Evolutionary conservation across 2,888 invertebrate species (phyloP).

Genomic region (Pyrgus malvae): DNA sequence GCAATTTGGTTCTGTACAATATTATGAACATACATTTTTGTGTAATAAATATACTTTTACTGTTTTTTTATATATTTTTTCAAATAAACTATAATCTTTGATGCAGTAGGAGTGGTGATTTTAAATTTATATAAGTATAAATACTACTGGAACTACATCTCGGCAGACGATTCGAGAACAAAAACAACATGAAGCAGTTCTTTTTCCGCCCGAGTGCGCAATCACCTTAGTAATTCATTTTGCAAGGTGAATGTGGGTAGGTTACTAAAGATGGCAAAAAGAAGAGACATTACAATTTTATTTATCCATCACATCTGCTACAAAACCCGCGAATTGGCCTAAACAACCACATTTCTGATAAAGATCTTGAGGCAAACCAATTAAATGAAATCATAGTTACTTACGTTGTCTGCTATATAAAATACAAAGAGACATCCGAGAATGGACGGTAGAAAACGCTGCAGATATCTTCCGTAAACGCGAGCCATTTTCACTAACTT

Average conservation of each 20-base stretch:
- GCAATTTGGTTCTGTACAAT: too few species aligned
- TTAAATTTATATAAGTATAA: neutral
- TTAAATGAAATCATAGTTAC: conserved; percentile 46
- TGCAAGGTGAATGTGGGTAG: conserved; percentile 39
- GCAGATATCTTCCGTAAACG: conserved; percentile 44
- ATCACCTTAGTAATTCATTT: conserved; percentile 32
- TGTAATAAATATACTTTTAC: too few species aligned
- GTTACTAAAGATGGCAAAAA: conserved; percentile 5
- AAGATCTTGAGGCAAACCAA: conserved; percentile 48
- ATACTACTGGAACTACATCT: neutral
- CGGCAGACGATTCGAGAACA: neutral
- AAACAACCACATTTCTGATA: conserved; percentile 16
- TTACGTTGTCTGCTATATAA: conserved; percentile 61
- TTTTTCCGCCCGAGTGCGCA: conserved; percentile 33
- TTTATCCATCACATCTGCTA: neutral
- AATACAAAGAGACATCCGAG: conserved; percentile 59
- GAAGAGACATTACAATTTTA: neutral
- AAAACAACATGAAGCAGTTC: conserved; percentile 1
- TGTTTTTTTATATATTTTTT: too few species aligned
- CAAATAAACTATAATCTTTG: too few species aligned
- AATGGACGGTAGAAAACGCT: conserved; percentile 54
- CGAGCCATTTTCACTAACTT: conserved; percentile 55
- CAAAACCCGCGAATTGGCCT: neutral
- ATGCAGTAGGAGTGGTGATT: too few species aligned
- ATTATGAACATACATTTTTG: too few species aligned